Conservation (phyloP, 2,888 invertebrate species). For the Nipponacmea schrenckii region DNA sequence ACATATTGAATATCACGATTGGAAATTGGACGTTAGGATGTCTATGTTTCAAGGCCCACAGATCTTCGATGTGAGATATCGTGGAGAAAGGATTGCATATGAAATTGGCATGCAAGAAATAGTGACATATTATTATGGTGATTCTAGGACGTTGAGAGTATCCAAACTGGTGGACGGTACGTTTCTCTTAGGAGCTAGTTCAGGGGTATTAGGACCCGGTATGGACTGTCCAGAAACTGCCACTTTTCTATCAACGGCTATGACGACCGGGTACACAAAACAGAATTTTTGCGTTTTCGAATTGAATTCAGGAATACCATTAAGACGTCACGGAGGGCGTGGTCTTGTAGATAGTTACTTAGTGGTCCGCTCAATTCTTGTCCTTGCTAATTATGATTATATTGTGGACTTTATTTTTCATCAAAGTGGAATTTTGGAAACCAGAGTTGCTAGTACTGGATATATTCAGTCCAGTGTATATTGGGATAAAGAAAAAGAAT, state of each 20-base stretch:
- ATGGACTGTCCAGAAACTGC: constrained; percentile 57
- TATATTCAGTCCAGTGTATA: constrained; percentile 27
- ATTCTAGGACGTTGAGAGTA: too few relatives aligned
- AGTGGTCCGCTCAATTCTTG: constrained; percentile 43
- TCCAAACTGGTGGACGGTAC: too few relatives aligned
- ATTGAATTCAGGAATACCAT: constrained; percentile 49
- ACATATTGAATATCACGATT: too few relatives aligned
- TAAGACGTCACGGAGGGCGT: constrained; percentile 50
- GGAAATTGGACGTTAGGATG: too few relatives aligned
- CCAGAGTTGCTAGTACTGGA: constrained; percentile 45
- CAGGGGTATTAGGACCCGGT: constrained; percentile 23
- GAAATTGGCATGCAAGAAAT: too few relatives aligned
- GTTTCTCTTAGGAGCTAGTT: constrained; percentile 25
- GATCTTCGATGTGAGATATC: too few relatives aligned
- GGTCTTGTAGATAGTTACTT: constrained; percentile 38
- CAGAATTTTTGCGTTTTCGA: constrained; percentile 62
- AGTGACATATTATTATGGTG: too few relatives aligned
- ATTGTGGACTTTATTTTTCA: constrained; percentile 57
- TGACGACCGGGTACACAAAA: too few relatives aligned
- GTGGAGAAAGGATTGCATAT: too few relatives aligned
- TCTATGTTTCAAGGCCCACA: too few relatives aligned
- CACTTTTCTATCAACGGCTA: too few relatives aligned
- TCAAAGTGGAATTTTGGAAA: constrained; percentile 53
- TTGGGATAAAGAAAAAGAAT: constrained; percentile 16
- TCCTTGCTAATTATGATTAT: constrained; percentile 58